A percentile compares a stretch with the other conserved stretches of the same genome.
phyloP scores from a whole-genome alignment of 2,888 invertebrate species.

The Globia sparganii region DNA sequence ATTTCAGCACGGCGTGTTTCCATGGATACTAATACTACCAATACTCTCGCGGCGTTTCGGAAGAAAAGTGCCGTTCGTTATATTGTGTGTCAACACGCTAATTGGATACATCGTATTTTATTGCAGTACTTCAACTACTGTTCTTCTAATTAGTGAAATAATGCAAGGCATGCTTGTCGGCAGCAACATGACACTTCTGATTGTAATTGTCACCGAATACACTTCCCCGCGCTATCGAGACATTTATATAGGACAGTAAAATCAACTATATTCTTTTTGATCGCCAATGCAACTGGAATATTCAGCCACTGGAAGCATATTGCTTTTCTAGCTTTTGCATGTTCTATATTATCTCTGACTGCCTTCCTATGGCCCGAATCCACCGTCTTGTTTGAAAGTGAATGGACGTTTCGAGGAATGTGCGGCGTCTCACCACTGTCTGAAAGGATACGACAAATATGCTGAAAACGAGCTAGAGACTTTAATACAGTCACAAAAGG shows the following conservation, averaged over 20 bases:
- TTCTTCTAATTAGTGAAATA: slow-evolving; percentile 72
- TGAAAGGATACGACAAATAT: slow-evolving; percentile 71
- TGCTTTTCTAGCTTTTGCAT: slow-evolving; percentile 66
- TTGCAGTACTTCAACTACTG: slow-evolving; percentile 63
- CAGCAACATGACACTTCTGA: slow-evolving; percentile 64
- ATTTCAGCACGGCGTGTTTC: slow-evolving; percentile 73
- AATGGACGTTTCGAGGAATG: slow-evolving; percentile 76
- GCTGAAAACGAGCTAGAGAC: slow-evolving; percentile 72
- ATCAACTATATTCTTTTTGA: slow-evolving; percentile 69
- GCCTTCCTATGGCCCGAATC: slow-evolving; percentile 76
- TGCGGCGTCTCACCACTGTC: slow-evolving; percentile 71
- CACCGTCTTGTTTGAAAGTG: slow-evolving; percentile 78
- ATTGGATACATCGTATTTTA: slow-evolving; percentile 68
- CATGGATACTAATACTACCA: slow-evolving; percentile 73
- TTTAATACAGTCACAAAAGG: slow-evolving; percentile 71
- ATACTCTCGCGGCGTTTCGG: slow-evolving; percentile 70
- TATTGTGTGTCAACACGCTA: slow-evolving; percentile 66
- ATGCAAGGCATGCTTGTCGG: slow-evolving; percentile 69
- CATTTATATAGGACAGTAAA: slow-evolving; percentile 70
- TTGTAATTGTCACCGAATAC: slow-evolving; percentile 70
- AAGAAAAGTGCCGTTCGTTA: slow-evolving; percentile 72
- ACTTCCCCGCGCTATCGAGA: slow-evolving; percentile 70
- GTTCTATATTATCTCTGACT: slow-evolving; percentile 67
- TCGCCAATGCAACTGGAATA: slow-evolving; percentile 72
- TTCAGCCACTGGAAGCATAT: slow-evolving; percentile 72